Conservation (phyloP, 2,113 vertebrate genomes). For the Hyaena hyaena region DNA sequence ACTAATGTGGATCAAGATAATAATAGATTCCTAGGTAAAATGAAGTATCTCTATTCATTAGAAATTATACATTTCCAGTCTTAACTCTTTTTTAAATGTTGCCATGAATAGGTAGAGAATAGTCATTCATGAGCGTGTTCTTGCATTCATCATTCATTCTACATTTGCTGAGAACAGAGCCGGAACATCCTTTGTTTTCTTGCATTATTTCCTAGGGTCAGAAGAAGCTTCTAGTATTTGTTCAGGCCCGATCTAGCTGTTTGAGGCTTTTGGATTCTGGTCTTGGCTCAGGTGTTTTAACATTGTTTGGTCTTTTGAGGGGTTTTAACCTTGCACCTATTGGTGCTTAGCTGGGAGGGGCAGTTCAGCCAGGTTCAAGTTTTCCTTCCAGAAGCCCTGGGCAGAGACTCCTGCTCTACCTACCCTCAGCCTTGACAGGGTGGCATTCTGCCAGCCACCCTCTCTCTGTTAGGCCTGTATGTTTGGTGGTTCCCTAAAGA, state of each 20-base stretch:
- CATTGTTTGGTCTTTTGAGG: background rate
- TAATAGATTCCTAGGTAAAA: background rate
- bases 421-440: background rate
- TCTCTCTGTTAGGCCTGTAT: background rate
- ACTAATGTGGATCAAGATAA: constrained; percentile 6
- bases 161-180: background rate
- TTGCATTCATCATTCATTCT: background rate
- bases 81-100: background rate
- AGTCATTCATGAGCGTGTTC: background rate
- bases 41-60: background rate
- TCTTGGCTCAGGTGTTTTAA: background rate
- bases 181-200: background rate
- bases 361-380: background rate
- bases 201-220: background rate
- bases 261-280: background rate
- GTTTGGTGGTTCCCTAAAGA: background rate
- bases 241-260: background rate
- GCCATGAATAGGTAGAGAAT: background rate
- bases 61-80: background rate
- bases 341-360: background rate
- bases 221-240: background rate
- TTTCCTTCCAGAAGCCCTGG: background rate
- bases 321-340: background rate
- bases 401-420: background rate
- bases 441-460: background rate